phyloP scores from a whole-genome alignment of 2,888 invertebrate species.

The Plutella xylostella region DNA sequence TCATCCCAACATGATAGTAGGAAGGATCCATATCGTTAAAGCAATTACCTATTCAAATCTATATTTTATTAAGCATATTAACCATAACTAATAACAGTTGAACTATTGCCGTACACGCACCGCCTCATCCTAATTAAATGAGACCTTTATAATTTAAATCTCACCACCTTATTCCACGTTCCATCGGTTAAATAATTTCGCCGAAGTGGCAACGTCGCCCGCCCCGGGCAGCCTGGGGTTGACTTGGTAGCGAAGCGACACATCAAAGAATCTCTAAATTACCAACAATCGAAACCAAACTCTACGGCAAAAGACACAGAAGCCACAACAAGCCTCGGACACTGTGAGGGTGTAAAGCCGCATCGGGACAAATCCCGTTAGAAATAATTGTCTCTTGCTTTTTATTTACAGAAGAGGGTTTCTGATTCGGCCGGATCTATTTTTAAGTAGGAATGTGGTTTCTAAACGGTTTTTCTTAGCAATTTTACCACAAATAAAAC shows the following conservation, averaged over 20 bases:
- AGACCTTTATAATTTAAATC: too few species aligned
- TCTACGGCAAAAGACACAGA: not conserved
- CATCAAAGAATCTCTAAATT: not conserved
- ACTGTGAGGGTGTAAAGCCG: slow-evolving; percentile 44
- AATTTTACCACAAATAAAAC: not conserved
- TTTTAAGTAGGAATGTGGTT: slow-evolving; percentile 2
- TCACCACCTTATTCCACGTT: too few species aligned
- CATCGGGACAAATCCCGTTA: slow-evolving; percentile 45
- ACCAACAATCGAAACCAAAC: not conserved
- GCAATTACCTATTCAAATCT: too few species aligned
- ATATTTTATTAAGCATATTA: too few species aligned
- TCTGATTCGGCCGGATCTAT: slow-evolving; percentile 3
- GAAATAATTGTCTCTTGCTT: slow-evolving; percentile 40
- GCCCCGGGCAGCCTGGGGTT: slow-evolving; percentile 1
- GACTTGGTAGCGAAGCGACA: not conserved
- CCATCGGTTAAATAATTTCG: not conserved
- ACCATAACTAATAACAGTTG: too few species aligned
- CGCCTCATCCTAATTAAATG: too few species aligned
- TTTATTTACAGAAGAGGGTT: slow-evolving; percentile 8
- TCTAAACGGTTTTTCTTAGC: not conserved
- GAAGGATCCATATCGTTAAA: too few species aligned
- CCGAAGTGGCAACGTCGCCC: slow-evolving; percentile 2
- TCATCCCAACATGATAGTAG: too few species aligned
- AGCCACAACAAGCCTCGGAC: slow-evolving; percentile 20
- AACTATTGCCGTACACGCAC: too few species aligned